Base-by-base conservation (phyloP, 2,113 vertebrate species). In the Rhizomys pruinosus region DNA sequence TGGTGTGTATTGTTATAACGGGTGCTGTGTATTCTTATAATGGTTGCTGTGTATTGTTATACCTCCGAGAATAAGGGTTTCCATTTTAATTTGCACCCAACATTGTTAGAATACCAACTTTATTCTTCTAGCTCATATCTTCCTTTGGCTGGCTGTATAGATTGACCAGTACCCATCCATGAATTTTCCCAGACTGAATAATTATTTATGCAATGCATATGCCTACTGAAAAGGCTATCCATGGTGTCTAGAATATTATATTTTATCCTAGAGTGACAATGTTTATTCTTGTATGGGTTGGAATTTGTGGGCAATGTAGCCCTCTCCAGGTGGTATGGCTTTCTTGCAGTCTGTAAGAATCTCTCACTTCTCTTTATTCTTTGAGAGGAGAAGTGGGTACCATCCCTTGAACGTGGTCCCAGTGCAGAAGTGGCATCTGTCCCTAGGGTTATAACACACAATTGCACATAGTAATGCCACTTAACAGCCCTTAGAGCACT, bases 221-320 rank as follows among this genome's bases (percentile, higher is more conserved):
- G 34, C 59, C 78, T 80, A 78, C 52, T 55, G 73, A 72, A 92
- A 84, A 9, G 25, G 44, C 66, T 73, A 57, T 79, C 25, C 71
- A 0, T 57, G 15, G 73, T 61, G 55, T 78, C 27, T 81, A 47
- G 39, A 89, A 57, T 69, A 57, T 85, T 92, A 52, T 23, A 77
- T 91, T 87, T 32, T 25, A n/a, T 76, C 25, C 13, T 81, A 52
- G 27, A 87, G 52, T 66, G 25, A 42, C 80, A 39, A 25, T 8
- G 9, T 73, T 63, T 72, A 57, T 79, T 20, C 64, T 92, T 92
- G 52, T 89, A 34, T 84, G n/a, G 44, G 69, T 94, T 85, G 66
- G 12, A 81, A 68, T 68, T 69, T 69, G 6, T 84, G 34, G 42
- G 10, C 3, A 64, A 73, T 84, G 7, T 29, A 84, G 59, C 59